phyloP scores from a whole-genome alignment of 2,888 invertebrate genomes.

The Drosophila yooni region DNA sequence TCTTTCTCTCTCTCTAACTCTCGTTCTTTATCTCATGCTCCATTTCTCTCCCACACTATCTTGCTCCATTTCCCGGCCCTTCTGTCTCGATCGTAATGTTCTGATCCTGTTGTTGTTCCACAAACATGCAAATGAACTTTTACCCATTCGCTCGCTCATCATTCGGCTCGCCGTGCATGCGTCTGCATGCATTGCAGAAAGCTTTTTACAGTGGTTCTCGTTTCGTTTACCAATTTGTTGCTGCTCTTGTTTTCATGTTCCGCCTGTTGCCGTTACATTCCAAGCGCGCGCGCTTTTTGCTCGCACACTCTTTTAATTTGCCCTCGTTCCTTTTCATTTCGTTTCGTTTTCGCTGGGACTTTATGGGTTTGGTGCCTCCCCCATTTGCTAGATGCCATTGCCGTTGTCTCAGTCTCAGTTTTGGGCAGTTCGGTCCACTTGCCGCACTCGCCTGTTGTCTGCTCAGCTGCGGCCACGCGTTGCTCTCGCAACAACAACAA shows the following conservation, averaged over 20 bases:
- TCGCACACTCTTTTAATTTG: conserved; percentile 10
- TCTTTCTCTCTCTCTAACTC: neutral
- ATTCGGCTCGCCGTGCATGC: too few species aligned
- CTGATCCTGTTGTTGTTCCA: conserved; percentile 31
- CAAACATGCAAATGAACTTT: neutral
- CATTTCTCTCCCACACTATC: neutral
- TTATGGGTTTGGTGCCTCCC: conserved; percentile 13
- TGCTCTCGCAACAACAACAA: conserved; percentile 48
- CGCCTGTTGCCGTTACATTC: conserved; percentile 56
- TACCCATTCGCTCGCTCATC: neutral
- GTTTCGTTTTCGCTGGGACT: conserved; percentile 11
- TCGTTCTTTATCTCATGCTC: neutral
- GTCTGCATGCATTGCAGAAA: conserved; percentile 9
- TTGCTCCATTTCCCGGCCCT: neutral
- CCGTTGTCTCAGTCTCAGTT: conserved; percentile 19
- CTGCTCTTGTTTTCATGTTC: conserved; percentile 51
- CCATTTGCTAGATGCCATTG: conserved; percentile 35
- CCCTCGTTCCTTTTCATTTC: conserved; percentile 19
- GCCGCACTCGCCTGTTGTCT: conserved; percentile 56
- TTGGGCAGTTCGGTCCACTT: conserved; percentile 53
- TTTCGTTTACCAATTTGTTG: conserved; percentile 61
- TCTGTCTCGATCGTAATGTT: conserved; percentile 25
- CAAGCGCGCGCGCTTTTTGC: conserved; percentile 41
- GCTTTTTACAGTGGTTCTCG: conserved; percentile 29
- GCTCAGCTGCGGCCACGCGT: conserved; percentile 53